Evolutionary conservation across 2,888 invertebrate species (phyloP).

Genomic region (Entomobrya multifasciata): DNA sequence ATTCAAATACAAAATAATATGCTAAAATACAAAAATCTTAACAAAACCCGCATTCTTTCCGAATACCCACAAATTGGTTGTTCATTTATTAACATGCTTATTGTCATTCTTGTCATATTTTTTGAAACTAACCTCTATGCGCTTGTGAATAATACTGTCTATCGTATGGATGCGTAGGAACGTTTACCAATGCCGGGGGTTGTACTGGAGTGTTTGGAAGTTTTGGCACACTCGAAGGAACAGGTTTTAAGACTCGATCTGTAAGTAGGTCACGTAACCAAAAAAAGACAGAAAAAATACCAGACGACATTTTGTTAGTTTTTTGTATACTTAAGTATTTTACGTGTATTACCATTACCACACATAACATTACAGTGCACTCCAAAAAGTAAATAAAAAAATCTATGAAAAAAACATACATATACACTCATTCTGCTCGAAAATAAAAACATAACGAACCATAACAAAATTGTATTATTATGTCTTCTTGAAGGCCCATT

Average conservation of each 20-base stretch:
- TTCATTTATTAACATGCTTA: too few relatives aligned
- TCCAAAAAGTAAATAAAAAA: background rate
- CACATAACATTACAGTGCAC: slow-evolving; percentile 9
- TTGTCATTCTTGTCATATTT: background rate
- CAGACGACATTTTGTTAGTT: slow-evolving; percentile 22
- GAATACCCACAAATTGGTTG: too few relatives aligned
- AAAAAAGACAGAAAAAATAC: background rate
- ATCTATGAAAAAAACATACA: slow-evolving; percentile 4
- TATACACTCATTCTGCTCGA: background rate
- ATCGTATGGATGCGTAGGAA: slow-evolving; percentile 76
- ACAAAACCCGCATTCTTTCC: slow-evolving; percentile 6
- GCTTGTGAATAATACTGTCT: slow-evolving; percentile 75
- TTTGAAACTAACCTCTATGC: slow-evolving; percentile 76
- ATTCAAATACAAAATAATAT: too few relatives aligned
- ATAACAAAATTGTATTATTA: slow-evolving; percentile 23
- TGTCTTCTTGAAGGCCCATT: slow-evolving; percentile 23
- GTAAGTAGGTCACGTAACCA: slow-evolving; percentile 46
- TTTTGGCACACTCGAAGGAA: slow-evolving; percentile 75
- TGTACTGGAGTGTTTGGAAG: slow-evolving; percentile 62
- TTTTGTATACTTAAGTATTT: background rate
- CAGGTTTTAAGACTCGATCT: slow-evolving; percentile 78
- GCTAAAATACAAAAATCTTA: too few relatives aligned
- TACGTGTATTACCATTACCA: too few relatives aligned
- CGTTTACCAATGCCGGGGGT: slow-evolving; percentile 72
- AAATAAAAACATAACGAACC: slow-evolving; percentile 17